Percentiles rank a stretch among this genome's conserved stretches.
phyloP scores from a whole-genome alignment of 2,113 vertebrate genomes.

The Cyprinodon tularosa region DNA sequence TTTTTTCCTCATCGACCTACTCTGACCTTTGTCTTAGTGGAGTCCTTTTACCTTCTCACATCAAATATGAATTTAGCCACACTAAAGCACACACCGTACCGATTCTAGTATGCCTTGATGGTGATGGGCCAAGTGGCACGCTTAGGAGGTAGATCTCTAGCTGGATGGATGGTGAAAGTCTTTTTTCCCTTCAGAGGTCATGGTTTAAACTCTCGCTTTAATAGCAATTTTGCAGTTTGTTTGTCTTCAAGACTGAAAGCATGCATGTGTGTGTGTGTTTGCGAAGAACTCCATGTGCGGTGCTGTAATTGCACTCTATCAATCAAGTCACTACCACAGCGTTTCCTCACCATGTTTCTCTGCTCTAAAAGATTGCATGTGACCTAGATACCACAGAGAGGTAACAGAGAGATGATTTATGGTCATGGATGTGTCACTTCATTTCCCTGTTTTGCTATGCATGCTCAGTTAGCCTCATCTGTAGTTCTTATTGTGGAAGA shows the following conservation, averaged over 20 bases:
- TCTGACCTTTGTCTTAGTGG: slow-evolving; percentile 15
- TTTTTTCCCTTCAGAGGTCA: slow-evolving; percentile 21
- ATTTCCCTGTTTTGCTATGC: slow-evolving; percentile 22
- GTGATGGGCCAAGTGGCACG: slow-evolving; percentile 2
- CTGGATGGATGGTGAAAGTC: slow-evolving; percentile 13
- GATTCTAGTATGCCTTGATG: neutral
- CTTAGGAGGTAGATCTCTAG: neutral
- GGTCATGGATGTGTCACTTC: slow-evolving; percentile 29
- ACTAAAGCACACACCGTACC: neutral
- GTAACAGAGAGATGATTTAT: slow-evolving; percentile 42
- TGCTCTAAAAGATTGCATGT: slow-evolving; percentile 9
- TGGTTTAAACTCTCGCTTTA: slow-evolving; percentile 41
- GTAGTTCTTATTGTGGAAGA: slow-evolving; percentile 18
- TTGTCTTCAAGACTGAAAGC: neutral
- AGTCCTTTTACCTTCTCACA: slow-evolving; percentile 23
- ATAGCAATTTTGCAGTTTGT: neutral
- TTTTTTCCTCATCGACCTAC: slow-evolving; percentile 27
- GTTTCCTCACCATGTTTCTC: slow-evolving; percentile 7
- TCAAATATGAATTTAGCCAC: slow-evolving; percentile 35
- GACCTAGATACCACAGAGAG: slow-evolving; percentile 41
- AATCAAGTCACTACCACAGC: slow-evolving; percentile 11
- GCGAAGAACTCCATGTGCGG: neutral
- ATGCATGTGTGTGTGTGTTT: neutral
- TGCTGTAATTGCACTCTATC: slow-evolving; percentile 39
- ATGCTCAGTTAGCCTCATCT: slow-evolving; percentile 16